phyloP scores from a whole-genome alignment of 2,797 vertebrate genomes.

The Pangasius djambal region DNA sequence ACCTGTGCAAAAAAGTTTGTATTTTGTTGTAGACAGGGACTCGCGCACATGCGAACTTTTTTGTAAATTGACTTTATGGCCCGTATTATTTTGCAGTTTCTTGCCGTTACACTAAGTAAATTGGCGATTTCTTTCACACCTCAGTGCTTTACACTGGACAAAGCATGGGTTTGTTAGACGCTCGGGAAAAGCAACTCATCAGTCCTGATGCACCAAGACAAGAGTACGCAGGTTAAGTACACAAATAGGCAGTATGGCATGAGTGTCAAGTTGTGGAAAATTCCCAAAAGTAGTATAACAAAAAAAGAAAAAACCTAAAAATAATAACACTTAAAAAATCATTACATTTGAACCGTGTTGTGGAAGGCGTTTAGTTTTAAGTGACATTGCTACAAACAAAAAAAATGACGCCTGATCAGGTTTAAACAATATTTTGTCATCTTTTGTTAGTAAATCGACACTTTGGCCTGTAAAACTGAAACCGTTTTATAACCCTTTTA shows the following conservation, averaged over 20 bases:
- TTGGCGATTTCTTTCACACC: constrained; percentile 1
- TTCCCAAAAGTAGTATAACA: background rate
- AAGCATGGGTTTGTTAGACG: constrained; percentile 40
- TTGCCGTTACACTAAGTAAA: background rate
- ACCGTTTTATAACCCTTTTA: background rate
- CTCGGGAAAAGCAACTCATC: background rate
- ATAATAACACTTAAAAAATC: too few species aligned
- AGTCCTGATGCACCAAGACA: constrained; percentile 40
- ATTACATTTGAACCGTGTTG: too few species aligned
- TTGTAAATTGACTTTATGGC: background rate
- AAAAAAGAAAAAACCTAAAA: too few species aligned
- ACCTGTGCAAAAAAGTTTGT: background rate
- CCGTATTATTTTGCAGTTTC: background rate
- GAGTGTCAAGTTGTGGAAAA: background rate
- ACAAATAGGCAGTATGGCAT: background rate
- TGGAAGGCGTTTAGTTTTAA: too few species aligned
- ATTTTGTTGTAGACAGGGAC: background rate
- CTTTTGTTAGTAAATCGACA: background rate
- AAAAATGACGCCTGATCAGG: too few species aligned
- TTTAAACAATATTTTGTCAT: background rate
- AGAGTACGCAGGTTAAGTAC: constrained; percentile 48
- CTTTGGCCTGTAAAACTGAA: background rate
- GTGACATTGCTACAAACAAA: background rate
- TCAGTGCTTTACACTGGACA: constrained; percentile 12
- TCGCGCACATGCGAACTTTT: background rate